Conservation (phyloP, 1,140 invertebrate genomes). For the Leptopilina clavipes region DNA sequence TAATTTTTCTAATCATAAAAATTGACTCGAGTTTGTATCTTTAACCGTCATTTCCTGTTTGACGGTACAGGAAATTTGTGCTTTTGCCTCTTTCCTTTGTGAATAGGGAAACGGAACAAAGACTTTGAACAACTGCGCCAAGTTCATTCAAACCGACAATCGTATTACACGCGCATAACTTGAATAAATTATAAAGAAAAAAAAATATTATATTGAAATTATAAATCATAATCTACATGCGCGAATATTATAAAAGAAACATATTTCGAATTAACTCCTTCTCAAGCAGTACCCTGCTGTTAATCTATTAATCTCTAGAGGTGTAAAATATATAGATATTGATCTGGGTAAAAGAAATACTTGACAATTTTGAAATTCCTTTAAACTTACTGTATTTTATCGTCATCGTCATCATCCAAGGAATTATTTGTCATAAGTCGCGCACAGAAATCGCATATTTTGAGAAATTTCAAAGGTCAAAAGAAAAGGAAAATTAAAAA, state of each 20-base stretch:
- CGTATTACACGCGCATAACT: background rate
- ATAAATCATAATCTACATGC: no score
- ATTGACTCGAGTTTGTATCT: background rate
- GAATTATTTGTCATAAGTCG: background rate
- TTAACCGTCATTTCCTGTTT: slow-evolving; percentile 59
- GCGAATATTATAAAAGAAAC: no score
- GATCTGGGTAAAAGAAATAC: no score
- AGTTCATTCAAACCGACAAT: slow-evolving; percentile 25
- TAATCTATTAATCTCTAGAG: no score
- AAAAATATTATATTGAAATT: no score
- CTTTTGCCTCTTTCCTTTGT: slow-evolving; percentile 53
- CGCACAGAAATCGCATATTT: background rate
- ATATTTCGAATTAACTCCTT: no score
- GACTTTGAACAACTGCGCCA: slow-evolving; percentile 49
- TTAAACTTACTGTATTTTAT: background rate
- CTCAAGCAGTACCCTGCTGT: no score
- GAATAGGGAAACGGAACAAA: slow-evolving; percentile 61
- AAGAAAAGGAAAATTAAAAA: background rate
- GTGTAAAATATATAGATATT: no score
- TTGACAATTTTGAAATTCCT: background rate
- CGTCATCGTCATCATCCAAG: background rate
- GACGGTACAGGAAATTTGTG: slow-evolving; percentile 43
- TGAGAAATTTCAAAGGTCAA: background rate
- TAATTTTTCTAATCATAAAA: no score
- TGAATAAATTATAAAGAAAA: background rate